A percentile compares a stretch with the other conserved stretches of the same genome.
phyloP scores from a whole-genome alignment of 2,888 invertebrate genomes.

The Conchocele bisecta region DNA sequence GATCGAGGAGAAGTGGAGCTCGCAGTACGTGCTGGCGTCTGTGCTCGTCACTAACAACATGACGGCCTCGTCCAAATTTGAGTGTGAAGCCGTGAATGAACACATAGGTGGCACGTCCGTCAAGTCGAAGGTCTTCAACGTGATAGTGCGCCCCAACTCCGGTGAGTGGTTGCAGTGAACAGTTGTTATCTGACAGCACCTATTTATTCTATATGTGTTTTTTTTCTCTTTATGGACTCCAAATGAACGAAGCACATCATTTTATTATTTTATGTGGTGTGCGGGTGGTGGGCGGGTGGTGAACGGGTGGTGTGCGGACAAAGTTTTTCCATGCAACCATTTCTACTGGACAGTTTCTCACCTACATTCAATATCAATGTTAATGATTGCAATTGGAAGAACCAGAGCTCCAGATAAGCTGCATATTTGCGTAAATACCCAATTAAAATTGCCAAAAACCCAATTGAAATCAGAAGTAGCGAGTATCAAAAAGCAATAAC shows the following conservation, averaged over 20 bases:
- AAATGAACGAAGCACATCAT: background rate
- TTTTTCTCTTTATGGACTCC: background rate
- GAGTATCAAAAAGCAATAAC: no score
- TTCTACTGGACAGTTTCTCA: no score
- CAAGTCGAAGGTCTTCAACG: constrained; percentile 37
- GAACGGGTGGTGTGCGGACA: no score
- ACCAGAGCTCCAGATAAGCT: no score
- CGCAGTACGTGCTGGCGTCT: constrained; percentile 34
- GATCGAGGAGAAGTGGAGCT: constrained; percentile 30
- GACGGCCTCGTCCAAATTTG: constrained; percentile 62
- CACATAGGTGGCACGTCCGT: constrained; percentile 50
- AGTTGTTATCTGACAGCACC: background rate
- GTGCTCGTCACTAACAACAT: constrained; percentile 50
- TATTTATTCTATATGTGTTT: background rate
- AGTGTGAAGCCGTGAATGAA: constrained; percentile 65
- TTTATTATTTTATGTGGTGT: no score
- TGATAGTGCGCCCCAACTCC: constrained; percentile 34
- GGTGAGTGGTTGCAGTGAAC: constrained; percentile 46
- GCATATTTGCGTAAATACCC: no score
- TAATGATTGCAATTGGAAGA: no score
- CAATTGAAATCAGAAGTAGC: no score
- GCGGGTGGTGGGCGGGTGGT: no score
- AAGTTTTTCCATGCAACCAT: no score
- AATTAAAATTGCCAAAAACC: no score
- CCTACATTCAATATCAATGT: no score